These are phyloP conservation scores for Hycleus phaleratus DNA, from an alignment of 1,140 invertebrate genomes.

Conservation along the genomic window DNA sequence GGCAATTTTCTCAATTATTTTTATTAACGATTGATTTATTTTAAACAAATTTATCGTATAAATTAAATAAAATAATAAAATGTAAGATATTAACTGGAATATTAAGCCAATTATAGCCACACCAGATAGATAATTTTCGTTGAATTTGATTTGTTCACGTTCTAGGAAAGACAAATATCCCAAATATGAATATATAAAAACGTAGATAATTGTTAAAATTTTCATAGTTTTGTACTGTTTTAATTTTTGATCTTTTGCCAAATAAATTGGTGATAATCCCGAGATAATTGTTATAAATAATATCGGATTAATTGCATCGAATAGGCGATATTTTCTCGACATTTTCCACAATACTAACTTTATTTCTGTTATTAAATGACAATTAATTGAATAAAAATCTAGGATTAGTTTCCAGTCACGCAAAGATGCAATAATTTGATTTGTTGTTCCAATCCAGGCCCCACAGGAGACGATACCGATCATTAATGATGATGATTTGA, in stretches of 20 bases:
- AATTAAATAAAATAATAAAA: slow-evolving; percentile 5
- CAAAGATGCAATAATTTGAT: no score
- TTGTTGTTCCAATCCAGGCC: no score
- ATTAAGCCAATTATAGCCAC: slow-evolving; percentile 8
- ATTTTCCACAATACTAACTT: no score
- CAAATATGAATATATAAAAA: background rate
- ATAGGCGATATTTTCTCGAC: background rate
- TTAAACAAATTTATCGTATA: slow-evolving; percentile 4
- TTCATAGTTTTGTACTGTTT: slow-evolving; percentile 1
- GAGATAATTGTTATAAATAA: background rate
- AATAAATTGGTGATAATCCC: background rate
- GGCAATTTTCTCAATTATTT: slow-evolving; percentile 7
- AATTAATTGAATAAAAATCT: no score
- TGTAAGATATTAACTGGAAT: slow-evolving; percentile 3
- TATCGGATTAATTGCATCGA: slow-evolving; percentile 1
- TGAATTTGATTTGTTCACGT: background rate
- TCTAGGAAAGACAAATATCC: background rate
- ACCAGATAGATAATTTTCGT: background rate
- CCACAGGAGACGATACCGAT: background rate
- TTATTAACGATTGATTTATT: background rate
- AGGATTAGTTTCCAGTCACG: no score
- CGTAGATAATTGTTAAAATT: slow-evolving; percentile 1
- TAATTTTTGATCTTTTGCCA: slow-evolving; percentile 6
- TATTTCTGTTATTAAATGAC: no score
- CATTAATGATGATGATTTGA: slow-evolving; percentile 4